Conservation (phyloP, 2,113 vertebrate genomes). For the Chionomys nivalis region DNA sequence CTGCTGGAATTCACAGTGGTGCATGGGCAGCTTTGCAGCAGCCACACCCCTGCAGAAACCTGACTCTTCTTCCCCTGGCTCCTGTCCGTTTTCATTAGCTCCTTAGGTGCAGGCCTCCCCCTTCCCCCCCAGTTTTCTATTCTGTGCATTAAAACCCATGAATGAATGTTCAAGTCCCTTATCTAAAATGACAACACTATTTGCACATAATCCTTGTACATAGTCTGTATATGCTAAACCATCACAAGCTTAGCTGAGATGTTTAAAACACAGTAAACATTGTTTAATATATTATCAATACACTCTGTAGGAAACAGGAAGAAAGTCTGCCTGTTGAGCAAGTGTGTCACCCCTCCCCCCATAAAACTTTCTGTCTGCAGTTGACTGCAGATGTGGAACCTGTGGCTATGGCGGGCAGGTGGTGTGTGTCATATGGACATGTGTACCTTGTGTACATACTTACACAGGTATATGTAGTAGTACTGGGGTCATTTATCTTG, state of each 20-base stretch:
- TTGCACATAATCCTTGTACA: background rate
- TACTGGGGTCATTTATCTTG: background rate
- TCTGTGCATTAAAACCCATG: background rate
- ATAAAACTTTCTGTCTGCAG: background rate
- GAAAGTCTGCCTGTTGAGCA: background rate
- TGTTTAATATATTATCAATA: background rate
- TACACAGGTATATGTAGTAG: background rate
- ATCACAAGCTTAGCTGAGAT: background rate
- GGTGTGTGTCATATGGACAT: background rate
- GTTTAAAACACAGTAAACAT: background rate
- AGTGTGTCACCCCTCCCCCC: background rate
- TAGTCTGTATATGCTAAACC: background rate
- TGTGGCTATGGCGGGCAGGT: background rate
- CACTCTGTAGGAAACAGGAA: background rate
- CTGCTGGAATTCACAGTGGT: background rate
- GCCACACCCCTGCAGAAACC: background rate
- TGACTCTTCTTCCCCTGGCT: background rate
- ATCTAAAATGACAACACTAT: background rate
- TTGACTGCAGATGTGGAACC: background rate
- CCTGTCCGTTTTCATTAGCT: background rate
- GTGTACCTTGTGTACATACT: too few relatives aligned
- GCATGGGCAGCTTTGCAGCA: background rate
- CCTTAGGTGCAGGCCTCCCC: background rate
- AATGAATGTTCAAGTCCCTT: background rate
- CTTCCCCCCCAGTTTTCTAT: background rate